A percentile compares a stretch with the other conserved stretches of the same genome.
phyloP scores from a whole-genome alignment of 2,888 invertebrate species.

The Sycophila texana region DNA sequence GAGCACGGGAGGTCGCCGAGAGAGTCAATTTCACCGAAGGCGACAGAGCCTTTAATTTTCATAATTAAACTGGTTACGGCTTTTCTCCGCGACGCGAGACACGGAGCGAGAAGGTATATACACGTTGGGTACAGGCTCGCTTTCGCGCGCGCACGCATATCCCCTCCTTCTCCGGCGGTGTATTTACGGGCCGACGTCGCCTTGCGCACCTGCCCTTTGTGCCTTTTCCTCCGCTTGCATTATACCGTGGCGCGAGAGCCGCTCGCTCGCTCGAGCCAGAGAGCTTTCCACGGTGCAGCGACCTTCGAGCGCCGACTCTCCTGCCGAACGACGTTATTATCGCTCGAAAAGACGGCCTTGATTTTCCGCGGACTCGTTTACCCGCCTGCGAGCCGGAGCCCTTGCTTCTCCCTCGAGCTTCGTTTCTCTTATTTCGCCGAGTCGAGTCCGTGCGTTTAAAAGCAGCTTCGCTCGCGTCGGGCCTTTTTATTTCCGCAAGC shows the following conservation, averaged over 20 bases:
- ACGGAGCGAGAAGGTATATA: background rate
- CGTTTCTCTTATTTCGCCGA: constrained; percentile 22
- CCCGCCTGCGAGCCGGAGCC: background rate
- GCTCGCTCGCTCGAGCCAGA: background rate
- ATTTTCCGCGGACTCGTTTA: constrained; percentile 7
- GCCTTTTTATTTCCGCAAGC: background rate
- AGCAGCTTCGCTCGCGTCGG: background rate
- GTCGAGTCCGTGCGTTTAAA: background rate
- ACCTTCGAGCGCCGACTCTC: constrained; percentile 35
- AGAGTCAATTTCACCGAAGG: constrained; percentile 63
- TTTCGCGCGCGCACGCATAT: background rate
- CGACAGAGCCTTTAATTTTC: constrained; percentile 74
- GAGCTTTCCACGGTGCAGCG: constrained; percentile 34
- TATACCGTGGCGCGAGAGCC: background rate
- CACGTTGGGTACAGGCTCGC: background rate
- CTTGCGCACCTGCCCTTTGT: constrained; percentile 71
- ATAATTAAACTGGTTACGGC: constrained; percentile 73
- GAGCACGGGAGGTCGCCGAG: background rate
- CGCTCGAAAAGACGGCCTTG: constrained; percentile 11
- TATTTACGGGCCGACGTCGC: constrained; percentile 56
- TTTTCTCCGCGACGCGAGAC: constrained; percentile 26
- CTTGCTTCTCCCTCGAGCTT: constrained; percentile 20
- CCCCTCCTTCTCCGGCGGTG: background rate
- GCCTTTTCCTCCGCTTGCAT: constrained; percentile 60
- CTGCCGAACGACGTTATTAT: constrained; percentile 1